A percentile compares a stretch with the other conserved stretches of the same genome.
Evolutionary conservation across 2,888 invertebrate genomes (phyloP).

Genomic region (Philereme transversata): DNA sequence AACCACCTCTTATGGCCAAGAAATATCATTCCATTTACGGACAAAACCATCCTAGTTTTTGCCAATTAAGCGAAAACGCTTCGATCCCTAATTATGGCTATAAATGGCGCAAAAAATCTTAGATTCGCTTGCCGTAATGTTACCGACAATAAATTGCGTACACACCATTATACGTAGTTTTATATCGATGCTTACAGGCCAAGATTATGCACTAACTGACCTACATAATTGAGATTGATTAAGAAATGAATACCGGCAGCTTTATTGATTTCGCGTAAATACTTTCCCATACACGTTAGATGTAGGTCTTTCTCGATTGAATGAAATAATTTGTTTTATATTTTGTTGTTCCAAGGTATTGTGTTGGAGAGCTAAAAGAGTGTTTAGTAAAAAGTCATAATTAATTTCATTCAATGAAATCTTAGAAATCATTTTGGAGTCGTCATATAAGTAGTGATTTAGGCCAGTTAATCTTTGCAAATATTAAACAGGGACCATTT

Average conservation of each 20-base stretch:
- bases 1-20: slow-evolving; percentile 16
- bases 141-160: slow-evolving; percentile 28
- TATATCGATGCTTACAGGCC: slow-evolving; percentile 21
- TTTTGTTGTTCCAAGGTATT: too few relatives aligned
- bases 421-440: too few relatives aligned
- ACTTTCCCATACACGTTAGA: too few relatives aligned
- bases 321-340: too few relatives aligned
- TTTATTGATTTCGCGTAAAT: slow-evolving; percentile 19
- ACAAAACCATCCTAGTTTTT: slow-evolving; percentile 30
- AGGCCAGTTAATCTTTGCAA: too few relatives aligned
- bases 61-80: slow-evolving; percentile 32
- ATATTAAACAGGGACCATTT: too few relatives aligned
- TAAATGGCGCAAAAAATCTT: slow-evolving; percentile 34
- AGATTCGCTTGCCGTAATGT: slow-evolving; percentile 31
- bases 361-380: too few relatives aligned
- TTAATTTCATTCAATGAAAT: too few relatives aligned
- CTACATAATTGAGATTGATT: slow-evolving; percentile 29
- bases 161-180: slow-evolving; percentile 23
- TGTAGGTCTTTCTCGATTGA: too few relatives aligned
- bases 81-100: slow-evolving; percentile 33
- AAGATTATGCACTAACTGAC: slow-evolving; percentile 24
- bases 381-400: too few relatives aligned
- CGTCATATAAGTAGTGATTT: too few relatives aligned
- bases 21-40: slow-evolving; percentile 33
- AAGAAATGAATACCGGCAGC: slow-evolving; percentile 7